Conservation (phyloP, 2,113 vertebrate genomes). For the Cryptomyrus ogoouensis region DNA sequence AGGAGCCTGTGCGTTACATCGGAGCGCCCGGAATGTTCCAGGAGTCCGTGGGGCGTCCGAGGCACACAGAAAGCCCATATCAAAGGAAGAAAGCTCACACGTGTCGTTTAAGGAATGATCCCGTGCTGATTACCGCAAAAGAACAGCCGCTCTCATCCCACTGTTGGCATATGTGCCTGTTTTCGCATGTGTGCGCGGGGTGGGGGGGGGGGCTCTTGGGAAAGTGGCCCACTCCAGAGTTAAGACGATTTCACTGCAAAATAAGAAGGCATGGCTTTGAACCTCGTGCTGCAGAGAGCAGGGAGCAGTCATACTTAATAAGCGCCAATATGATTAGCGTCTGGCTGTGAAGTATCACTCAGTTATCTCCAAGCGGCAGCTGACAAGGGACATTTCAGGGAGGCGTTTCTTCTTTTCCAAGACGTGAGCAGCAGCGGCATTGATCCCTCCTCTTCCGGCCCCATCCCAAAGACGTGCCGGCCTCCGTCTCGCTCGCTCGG, state of each 20-base stretch:
- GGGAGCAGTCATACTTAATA: slow-evolving; percentile 61
- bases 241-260: slow-evolving; percentile 65
- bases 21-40: slow-evolving; percentile 3
- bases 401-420: slow-evolving; percentile 40
- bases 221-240: slow-evolving; percentile 40
- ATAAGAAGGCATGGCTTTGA: slow-evolving; percentile 70
- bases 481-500: neutral
- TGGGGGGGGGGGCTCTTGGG: neutral
- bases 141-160: neutral
- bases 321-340: slow-evolving; percentile 73
- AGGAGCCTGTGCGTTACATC: neutral
- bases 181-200: neutral
- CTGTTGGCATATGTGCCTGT: neutral
- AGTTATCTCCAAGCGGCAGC: slow-evolving; percentile 73
- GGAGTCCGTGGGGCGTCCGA: slow-evolving; percentile 24
- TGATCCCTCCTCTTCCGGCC: slow-evolving; percentile 24
- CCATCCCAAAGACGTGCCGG: neutral
- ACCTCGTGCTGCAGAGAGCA: slow-evolving; percentile 58
- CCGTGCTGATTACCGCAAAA: neutral
- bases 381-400: slow-evolving; percentile 59
- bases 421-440: slow-evolving; percentile 42
- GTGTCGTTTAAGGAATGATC: neutral
- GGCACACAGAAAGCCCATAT: neutral
- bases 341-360: slow-evolving; percentile 67
- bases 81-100: neutral